Evolutionary conservation across 2,113 vertebrate genomes (phyloP).

Genomic region (Furnarius figulus): DNA sequence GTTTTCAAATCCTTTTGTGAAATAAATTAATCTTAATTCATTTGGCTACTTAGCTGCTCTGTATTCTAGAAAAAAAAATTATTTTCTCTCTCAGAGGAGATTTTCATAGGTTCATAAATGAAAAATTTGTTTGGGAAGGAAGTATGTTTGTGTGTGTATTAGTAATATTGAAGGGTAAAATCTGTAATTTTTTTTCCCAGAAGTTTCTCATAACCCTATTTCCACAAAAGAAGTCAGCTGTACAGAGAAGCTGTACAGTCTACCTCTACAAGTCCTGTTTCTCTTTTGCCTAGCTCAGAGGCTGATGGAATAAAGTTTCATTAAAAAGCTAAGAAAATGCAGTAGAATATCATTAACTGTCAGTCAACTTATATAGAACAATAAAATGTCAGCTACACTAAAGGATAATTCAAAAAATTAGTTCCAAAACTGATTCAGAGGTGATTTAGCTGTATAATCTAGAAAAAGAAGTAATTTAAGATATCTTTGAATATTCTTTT

Average conservation of each 20-base stretch:
- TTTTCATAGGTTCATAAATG: background rate
- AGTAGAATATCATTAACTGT: slow-evolving; percentile 19
- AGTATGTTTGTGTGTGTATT: background rate
- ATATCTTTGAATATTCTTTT: background rate
- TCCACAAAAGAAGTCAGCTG: background rate
- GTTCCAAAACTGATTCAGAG: background rate
- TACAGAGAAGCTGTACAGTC: background rate
- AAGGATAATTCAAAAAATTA: background rate
- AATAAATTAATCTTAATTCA: background rate
- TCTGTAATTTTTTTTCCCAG: background rate
- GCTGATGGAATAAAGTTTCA: background rate
- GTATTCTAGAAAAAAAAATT: background rate
- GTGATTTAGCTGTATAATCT: background rate
- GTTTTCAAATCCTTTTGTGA: background rate
- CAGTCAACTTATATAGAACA: slow-evolving; percentile 5
- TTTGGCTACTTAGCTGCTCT: background rate
- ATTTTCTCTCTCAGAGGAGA: background rate
- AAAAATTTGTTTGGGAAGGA: background rate
- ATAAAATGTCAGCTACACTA: background rate
- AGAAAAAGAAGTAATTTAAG: background rate
- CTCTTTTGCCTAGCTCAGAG: background rate
- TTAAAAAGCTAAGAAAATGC: background rate
- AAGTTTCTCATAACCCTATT: background rate
- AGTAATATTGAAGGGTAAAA: background rate
- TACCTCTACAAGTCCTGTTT: background rate